These are phyloP conservation scores for Ctenicera cuprea DNA, from an alignment of 2,888 invertebrate species.

Conservation along the genomic window DNA sequence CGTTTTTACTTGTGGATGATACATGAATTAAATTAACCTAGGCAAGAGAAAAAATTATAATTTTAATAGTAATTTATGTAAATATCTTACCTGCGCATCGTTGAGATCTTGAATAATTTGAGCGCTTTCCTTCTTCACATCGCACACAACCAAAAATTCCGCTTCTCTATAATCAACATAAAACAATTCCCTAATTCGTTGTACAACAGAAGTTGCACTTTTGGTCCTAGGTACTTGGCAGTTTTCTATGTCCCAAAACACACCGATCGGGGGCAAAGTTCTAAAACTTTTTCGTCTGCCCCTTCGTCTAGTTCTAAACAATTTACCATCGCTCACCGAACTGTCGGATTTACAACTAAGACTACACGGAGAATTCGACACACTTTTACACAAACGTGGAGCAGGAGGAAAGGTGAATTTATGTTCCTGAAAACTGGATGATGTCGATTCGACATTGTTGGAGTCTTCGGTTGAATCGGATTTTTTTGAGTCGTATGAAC, in stretches of 20 bases:
- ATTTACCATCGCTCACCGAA: slow-evolving; percentile 59
- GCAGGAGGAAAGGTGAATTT: slow-evolving; percentile 53
- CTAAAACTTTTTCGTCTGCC: slow-evolving; percentile 51
- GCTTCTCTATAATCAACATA: slow-evolving; percentile 85
- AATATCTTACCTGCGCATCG: slow-evolving; percentile 82
- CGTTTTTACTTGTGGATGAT: slow-evolving; percentile 89
- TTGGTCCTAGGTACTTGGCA: slow-evolving; percentile 89
- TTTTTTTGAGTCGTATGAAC: slow-evolving; percentile 46
- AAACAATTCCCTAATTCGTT: slow-evolving; percentile 85
- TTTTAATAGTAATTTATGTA: background rate
- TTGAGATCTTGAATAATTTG: slow-evolving; percentile 87
- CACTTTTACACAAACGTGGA: slow-evolving; percentile 63
- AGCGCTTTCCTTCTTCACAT: slow-evolving; percentile 87
- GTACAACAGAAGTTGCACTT: slow-evolving; percentile 86
- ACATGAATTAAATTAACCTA: slow-evolving; percentile 92
- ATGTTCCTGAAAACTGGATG: slow-evolving; percentile 30
- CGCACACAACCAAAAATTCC: slow-evolving; percentile 93
- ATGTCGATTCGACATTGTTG: slow-evolving; percentile 44
- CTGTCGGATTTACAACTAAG: slow-evolving; percentile 63
- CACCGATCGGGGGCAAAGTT: slow-evolving; percentile 82
- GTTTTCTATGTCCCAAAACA: slow-evolving; percentile 96
- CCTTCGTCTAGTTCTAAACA: slow-evolving; percentile 51
- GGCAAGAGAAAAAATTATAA: slow-evolving; percentile 45
- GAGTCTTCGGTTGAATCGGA: slow-evolving; percentile 48
- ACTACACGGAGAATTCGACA: slow-evolving; percentile 63